phyloP scores from a whole-genome alignment of 2,113 vertebrate species.

The Melanocharis versteri region DNA sequence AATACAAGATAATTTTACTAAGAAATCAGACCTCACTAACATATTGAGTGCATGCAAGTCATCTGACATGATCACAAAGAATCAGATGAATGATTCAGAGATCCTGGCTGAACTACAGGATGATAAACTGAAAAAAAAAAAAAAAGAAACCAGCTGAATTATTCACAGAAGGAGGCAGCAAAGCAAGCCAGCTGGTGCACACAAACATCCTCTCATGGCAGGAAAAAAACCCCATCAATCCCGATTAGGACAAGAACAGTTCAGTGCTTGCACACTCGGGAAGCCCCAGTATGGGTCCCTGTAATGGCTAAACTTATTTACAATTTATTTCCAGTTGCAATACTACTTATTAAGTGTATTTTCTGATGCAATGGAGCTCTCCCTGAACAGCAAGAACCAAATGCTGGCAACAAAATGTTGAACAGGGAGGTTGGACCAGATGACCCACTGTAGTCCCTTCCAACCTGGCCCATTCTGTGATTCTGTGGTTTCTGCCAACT shows the following conservation, averaged over 20 bases:
- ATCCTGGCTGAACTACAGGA: not conserved
- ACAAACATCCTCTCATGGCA: not conserved
- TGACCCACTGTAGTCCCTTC: not conserved
- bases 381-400: not conserved
- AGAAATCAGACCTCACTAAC: not conserved
- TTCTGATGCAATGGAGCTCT: not conserved
- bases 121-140: not conserved
- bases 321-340: not conserved
- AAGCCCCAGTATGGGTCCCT: not conserved
- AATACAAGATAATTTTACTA: not conserved
- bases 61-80: not conserved
- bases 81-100: not conserved
- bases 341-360: not conserved
- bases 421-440: not conserved
- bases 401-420: not conserved
- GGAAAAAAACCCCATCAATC: not conserved
- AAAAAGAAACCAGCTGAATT: not conserved
- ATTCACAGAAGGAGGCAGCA: not conserved
- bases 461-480: not conserved
- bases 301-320: not conserved
- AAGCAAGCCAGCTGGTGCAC: not conserved
- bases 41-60: not conserved
- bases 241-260: not conserved
- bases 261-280: not conserved
- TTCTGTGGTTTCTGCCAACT: not conserved